A percentile compares a stretch with the other conserved stretches of the same genome.
Evolutionary conservation across 2,113 vertebrate species (phyloP).

Genomic region (Euleptes europaea): DNA sequence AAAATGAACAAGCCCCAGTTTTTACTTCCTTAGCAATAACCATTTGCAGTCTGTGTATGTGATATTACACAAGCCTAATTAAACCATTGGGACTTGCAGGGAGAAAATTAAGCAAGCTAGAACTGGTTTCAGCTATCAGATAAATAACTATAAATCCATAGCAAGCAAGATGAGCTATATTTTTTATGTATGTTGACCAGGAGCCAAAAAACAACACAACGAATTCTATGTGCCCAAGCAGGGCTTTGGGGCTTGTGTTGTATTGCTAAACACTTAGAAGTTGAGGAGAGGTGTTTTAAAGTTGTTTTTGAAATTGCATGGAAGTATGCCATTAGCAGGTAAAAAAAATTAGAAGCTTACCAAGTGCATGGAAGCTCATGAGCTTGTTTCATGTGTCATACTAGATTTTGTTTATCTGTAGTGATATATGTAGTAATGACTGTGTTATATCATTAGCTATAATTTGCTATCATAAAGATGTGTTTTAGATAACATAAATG

Average conservation of each 20-base stretch:
- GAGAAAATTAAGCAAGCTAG: slow-evolving; percentile 10
- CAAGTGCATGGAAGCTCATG: background rate
- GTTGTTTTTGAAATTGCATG: background rate
- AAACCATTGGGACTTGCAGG: slow-evolving; percentile 5
- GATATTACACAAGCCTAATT: slow-evolving; percentile 15
- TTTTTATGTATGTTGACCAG: background rate
- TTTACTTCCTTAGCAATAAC: slow-evolving; percentile 23
- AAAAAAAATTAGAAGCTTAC: background rate
- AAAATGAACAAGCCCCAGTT: background rate
- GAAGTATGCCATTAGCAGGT: background rate
- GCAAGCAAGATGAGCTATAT: background rate
- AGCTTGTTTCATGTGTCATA: background rate
- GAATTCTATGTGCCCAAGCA: background rate
- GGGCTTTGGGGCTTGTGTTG: too few relatives aligned
- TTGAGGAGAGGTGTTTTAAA: background rate
- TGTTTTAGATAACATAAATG: background rate
- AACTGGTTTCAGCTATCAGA: background rate
- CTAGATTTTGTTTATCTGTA: background rate
- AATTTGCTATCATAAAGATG: background rate
- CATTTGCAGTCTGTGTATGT: slow-evolving; percentile 2
- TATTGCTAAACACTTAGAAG: background rate
- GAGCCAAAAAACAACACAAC: background rate
- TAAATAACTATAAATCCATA: slow-evolving; percentile 1
- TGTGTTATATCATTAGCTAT: background rate
- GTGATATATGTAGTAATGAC: background rate